Conservation (phyloP, 2,797 vertebrate species). For the Lepus oiostolus region DNA sequence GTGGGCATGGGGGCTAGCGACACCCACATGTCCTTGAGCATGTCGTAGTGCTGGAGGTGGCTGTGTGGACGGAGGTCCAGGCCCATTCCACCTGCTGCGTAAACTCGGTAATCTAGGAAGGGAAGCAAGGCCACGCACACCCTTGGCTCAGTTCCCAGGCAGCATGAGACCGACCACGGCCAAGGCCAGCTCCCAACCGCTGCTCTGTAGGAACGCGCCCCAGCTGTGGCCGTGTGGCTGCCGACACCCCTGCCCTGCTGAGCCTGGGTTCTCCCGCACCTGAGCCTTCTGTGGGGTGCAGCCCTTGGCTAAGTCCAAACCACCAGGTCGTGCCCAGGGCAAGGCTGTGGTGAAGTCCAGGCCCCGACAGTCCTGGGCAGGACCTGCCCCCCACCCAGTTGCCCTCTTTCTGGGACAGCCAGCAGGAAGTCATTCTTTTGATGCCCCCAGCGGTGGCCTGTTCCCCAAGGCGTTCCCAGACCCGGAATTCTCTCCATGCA, state of each 20-base stretch:
- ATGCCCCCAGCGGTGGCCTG: not conserved
- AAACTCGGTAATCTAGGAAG: constrained; percentile 93
- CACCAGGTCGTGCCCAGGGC: not conserved
- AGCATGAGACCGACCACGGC: not conserved
- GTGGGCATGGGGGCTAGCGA: constrained; percentile 96
- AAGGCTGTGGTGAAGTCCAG: not conserved
- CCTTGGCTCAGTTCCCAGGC: not conserved
- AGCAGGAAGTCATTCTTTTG: not conserved
- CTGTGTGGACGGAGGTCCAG: constrained; percentile 95
- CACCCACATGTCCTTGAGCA: constrained; percentile 97
- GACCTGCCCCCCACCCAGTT: not conserved
- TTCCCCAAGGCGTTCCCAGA: not conserved
- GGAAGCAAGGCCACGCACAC: not conserved
- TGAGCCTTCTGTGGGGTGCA: not conserved
- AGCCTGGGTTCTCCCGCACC: constrained; percentile 13
- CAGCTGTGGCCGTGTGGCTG: not conserved
- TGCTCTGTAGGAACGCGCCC: not conserved
- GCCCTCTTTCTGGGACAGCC: not conserved
- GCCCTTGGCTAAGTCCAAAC: not conserved
- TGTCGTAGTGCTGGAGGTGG: constrained; percentile 97
- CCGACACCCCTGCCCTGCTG: not conserved
- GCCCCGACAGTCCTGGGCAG: not conserved
- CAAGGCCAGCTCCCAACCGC: not conserved
- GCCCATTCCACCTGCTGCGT: constrained; percentile 97
- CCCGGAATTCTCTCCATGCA: not conserved